Conservation (phyloP, 2,113 vertebrate species). For the Pimephales promelas region DNA sequence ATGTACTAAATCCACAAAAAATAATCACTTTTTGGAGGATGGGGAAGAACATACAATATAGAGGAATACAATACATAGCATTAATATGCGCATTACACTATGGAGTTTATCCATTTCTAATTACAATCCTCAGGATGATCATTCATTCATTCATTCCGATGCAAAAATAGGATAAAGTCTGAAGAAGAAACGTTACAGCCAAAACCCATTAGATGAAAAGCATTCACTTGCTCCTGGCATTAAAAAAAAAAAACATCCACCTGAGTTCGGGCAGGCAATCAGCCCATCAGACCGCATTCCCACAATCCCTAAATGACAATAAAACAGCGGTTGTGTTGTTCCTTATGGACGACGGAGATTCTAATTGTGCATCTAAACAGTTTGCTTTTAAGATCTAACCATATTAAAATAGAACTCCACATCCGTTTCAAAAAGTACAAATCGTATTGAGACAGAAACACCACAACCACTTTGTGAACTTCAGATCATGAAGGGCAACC, state of each 20-base stretch:
- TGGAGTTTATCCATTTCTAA: constrained; percentile 62
- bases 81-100: constrained; percentile 66
- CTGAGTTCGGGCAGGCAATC: constrained; percentile 67
- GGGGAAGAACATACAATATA: constrained; percentile 58
- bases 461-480: constrained; percentile 47
- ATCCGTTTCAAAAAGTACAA: constrained; percentile 36
- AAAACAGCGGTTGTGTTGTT: constrained; percentile 49
- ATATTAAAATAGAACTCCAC: constrained; percentile 13
- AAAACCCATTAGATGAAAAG: constrained; percentile 46
- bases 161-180: constrained; percentile 47
- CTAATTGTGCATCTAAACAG: constrained; percentile 33
- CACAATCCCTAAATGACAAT: constrained; percentile 33
- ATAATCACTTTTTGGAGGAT: constrained; percentile 47
- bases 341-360: constrained; percentile 27
- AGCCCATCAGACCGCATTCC: constrained; percentile 48
- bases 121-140: constrained; percentile 58
- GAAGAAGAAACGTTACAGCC: constrained; percentile 29
- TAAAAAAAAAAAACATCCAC: constrained; percentile 64
- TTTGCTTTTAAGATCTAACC: neutral
- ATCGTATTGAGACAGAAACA: constrained; percentile 33
- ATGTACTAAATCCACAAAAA: constrained; percentile 63
- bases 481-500: constrained; percentile 30
- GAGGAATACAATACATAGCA: constrained; percentile 64
- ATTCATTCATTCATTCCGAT: constrained; percentile 59
- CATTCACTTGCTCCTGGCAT: constrained; percentile 57